Percentiles rank a stretch among this genome's conserved stretches.
These are phyloP conservation scores for Melitaea cinxia DNA, from an alignment of 1,140 invertebrate genomes.

Conservation along the genomic window DNA sequence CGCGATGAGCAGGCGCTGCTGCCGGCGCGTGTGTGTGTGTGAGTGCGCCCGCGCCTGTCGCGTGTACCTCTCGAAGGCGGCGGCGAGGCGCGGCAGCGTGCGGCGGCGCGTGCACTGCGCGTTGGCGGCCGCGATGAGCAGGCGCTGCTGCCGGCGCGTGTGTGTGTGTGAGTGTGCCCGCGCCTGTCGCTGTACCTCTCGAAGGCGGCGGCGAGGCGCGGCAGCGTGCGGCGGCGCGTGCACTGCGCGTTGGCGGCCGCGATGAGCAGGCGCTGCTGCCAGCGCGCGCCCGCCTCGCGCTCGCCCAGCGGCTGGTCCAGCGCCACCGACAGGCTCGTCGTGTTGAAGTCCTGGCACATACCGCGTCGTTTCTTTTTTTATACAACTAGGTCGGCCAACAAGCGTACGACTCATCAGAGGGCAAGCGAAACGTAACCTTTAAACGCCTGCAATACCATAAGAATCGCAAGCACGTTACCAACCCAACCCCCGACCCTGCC, in stretches of 20 bases:
- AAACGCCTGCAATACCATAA: too few species aligned
- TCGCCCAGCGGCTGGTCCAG: conserved; percentile 68
- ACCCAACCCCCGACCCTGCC: too few species aligned
- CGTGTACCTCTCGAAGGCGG: conserved; percentile 77
- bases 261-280: conserved; percentile 91
- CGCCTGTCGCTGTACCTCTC: conserved; percentile 57
- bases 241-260: conserved; percentile 95
- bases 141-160: conserved; percentile 63
- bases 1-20: too few species aligned
- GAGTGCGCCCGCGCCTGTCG: too few species aligned
- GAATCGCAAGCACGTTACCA: too few species aligned
- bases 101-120: conserved; percentile 91
- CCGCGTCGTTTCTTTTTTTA: too few species aligned
- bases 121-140: conserved; percentile 87
- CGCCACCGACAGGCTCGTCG: conserved; percentile 72
- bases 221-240: conserved; percentile 88
- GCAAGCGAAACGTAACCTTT: too few species aligned
- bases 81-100: conserved; percentile 87
- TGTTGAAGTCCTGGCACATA: conserved; percentile 66
- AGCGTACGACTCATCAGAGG: too few species aligned
- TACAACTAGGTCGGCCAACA: too few species aligned
- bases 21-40: too few species aligned
- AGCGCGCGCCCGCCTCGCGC: conserved; percentile 77
- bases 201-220: conserved; percentile 85
- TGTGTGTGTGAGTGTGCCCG: too few species aligned